Evolutionary conservation across 1,140 invertebrate genomes (phyloP), one percentile per base, ranked within the genome.

Genomic region (Harlomillsia oculata): DNA sequence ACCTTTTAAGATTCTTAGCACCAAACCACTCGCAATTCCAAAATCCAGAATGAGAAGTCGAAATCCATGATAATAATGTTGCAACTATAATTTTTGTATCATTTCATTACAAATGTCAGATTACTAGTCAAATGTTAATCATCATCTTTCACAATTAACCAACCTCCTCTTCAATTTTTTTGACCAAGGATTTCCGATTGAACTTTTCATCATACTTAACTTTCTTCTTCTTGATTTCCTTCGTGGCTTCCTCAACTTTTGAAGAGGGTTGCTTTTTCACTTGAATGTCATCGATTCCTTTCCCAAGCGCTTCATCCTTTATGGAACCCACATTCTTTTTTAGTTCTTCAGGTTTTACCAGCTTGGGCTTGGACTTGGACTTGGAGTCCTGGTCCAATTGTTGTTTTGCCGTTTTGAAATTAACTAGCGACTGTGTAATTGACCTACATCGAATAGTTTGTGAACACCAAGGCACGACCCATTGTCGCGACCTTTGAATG

Each of bases 51-150:
- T 86, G 2, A 99, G 75, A 63, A 99, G 75, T 58, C 89, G 78
- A 73, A 99, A 99, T 3, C 96, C 96, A 77, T 99, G 91, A 70
- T 97, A 98, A 71, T 98, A 98, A 74, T 99, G 96, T 37, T 87
- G 48, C 16, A 63, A 52, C 56, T 62, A 18, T 8, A 36, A 41
- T 18, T 36, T n/a, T n/a, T n/a, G n/a, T n/a, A n/a, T n/a, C n/a
- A n/a, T n/a, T n/a, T n/a, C n/a, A n/a, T n/a, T n/a, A n/a, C n/a
- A n/a, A n/a, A n/a, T n/a, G n/a, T n/a, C n/a, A n/a, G n/a, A n/a
- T n/a, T n/a, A n/a, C n/a, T n/a, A n/a, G n/a, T 29, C 41, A 46
- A 3, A 44, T 20, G 13, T 39, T 39, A 11, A 39, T 20, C 9
- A 39, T 6, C 6, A 4, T 9, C 3, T 39, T 25, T 37, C 18